Evolutionary conservation across 2,888 invertebrate genomes (phyloP).

Genomic region (Himalopsyche japonica): DNA sequence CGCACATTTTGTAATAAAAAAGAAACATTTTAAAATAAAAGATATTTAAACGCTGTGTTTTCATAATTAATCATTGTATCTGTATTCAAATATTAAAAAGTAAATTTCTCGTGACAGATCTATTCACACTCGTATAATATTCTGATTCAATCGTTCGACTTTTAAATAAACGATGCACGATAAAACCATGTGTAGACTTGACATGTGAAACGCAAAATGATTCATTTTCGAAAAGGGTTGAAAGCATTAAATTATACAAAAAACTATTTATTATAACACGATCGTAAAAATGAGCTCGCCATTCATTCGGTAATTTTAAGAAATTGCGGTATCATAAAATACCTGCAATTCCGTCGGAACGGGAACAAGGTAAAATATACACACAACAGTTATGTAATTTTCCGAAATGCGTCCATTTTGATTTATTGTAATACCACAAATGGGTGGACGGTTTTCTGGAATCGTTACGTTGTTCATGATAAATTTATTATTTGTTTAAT

Average conservation of each 20-base stretch:
- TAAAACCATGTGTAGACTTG: no score
- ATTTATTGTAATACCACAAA: not conserved
- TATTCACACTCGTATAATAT: no score
- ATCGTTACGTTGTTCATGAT: not conserved
- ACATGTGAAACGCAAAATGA: not conserved
- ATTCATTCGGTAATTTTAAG: not conserved
- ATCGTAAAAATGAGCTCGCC: not conserved
- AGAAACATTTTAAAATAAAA: no score
- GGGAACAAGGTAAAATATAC: not conserved
- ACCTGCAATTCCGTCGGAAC: constrained; percentile 4
- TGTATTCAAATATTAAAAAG: no score
- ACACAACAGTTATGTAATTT: not conserved
- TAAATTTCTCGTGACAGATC: no score
- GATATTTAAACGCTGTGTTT: no score
- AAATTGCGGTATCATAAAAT: constrained; percentile 11
- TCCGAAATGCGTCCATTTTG: not conserved
- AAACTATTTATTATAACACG: not conserved
- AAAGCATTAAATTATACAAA: not conserved
- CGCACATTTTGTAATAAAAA: no score
- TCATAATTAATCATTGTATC: no score
- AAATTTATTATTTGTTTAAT: not conserved
- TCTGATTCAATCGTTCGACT: no score
- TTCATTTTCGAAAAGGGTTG: not conserved
- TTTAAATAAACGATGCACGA: no score
- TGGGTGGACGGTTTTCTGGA: not conserved